A percentile compares a stretch with the other conserved stretches of the same genome.
These are phyloP conservation scores for Phortica variegata DNA, from an alignment of 1,140 invertebrate genomes.

Conservation along the genomic window DNA sequence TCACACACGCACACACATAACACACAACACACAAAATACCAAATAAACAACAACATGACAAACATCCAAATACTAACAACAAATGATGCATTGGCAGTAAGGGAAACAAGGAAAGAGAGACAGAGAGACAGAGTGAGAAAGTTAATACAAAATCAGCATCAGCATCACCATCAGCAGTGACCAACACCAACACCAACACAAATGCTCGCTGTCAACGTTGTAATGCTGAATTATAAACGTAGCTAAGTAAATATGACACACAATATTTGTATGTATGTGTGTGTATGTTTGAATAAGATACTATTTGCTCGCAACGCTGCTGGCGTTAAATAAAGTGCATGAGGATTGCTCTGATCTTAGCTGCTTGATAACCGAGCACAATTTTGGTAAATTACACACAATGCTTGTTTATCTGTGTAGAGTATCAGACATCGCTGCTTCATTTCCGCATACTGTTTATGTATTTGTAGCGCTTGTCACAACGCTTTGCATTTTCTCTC, in stretches of 20 bases:
- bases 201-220: background rate
- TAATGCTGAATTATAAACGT: background rate
- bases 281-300: background rate
- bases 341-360: no score
- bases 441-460: no score
- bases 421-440: no score
- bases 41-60: no score
- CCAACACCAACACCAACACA: background rate
- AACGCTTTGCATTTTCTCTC: background rate
- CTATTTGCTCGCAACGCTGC: no score
- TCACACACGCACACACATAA: no score
- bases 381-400: constrained; percentile 49
- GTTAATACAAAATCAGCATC: background rate
- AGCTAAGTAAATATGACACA: background rate
- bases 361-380: constrained; percentile 23
- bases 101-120: no score
- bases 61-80: no score
- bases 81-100: no score
- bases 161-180: background rate
- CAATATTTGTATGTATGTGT: background rate
- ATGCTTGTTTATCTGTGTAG: constrained; percentile 50
- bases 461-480: constrained; percentile 10
- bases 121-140: background rate
- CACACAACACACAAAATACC: no score
- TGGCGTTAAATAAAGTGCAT: no score